Evolutionary conservation across 2,113 vertebrate species (phyloP), one percentile per base, ranked within the genome.

Genomic region (Pseudolaguvia tuberculata): DNA sequence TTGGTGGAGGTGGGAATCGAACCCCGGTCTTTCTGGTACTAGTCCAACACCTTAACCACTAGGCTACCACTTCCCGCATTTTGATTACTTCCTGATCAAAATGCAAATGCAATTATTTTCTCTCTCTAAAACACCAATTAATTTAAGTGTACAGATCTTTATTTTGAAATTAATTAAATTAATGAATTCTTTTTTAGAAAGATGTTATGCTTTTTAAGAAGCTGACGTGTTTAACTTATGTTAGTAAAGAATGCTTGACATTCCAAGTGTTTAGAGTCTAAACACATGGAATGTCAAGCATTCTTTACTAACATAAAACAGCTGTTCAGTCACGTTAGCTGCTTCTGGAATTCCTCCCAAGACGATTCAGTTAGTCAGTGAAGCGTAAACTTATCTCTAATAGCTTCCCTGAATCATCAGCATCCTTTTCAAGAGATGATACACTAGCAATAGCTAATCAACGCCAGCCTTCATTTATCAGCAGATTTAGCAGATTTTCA

Each of bases 11-110:
- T n/a, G n/a, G n/a, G n/a, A n/a, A n/a, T n/a, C n/a, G n/a, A n/a
- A n/a, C n/a, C n/a, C n/a, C n/a, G n/a, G n/a, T n/a, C n/a, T n/a
- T n/a, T n/a, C n/a, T n/a, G n/a, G n/a, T n/a, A n/a, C n/a, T n/a
- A n/a, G n/a, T n/a, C n/a, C n/a, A n/a, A n/a, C n/a, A n/a, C n/a
- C n/a, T n/a, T n/a, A n/a, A n/a, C n/a, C n/a, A n/a, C n/a, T n/a
- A n/a, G n/a, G n/a, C n/a, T n/a, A n/a, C n/a, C n/a, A n/a, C n/a
- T n/a, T n/a, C n/a, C n/a, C n/a, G n/a, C n/a, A n/a, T n/a, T n/a
- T n/a, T n/a, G n/a, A n/a, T 48, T 39, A 45, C 55, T 58, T 58
- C 35, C 70, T 67, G 31, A 21, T 56, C 31, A 77, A 55, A 59
- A 62, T 53, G 66, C 66, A 70, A 77, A 77, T 77, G 35, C 21